Evolutionary conservation across 2,888 invertebrate species (phyloP).

Genomic region (Caprella mutica): DNA sequence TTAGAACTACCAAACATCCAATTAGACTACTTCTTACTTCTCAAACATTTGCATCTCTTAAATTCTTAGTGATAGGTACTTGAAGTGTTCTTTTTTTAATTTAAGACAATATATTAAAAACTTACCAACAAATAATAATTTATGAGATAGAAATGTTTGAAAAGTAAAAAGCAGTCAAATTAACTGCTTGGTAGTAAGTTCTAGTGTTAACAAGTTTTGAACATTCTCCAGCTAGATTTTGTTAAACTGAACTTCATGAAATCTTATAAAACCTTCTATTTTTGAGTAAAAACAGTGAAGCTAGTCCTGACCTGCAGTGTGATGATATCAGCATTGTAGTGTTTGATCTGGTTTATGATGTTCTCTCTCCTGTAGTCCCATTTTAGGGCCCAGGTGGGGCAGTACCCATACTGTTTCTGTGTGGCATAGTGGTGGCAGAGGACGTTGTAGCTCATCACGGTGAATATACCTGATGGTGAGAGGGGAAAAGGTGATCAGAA

Average conservation of each 20-base stretch:
- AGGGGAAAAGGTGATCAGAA: not conserved
- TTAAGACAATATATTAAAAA: too few relatives aligned
- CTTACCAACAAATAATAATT: too few relatives aligned
- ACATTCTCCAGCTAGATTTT: too few relatives aligned
- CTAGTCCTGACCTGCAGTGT: slow-evolving; percentile 53
- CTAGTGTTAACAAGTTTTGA: too few relatives aligned
- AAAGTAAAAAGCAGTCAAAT: too few relatives aligned
- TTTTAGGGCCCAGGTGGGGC: slow-evolving; percentile 95
- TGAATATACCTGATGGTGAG: slow-evolving; percentile 61
- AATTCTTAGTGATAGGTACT: too few relatives aligned
- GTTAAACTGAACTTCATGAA: not conserved
- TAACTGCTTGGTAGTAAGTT: too few relatives aligned
- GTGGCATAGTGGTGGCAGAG: slow-evolving; percentile 98
- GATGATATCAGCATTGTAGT: slow-evolving; percentile 94
- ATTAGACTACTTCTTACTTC: too few relatives aligned
- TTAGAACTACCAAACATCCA: too few relatives aligned
- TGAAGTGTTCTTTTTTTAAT: too few relatives aligned
- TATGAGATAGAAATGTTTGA: too few relatives aligned
- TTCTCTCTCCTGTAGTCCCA: slow-evolving; percentile 98
- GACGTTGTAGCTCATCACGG: slow-evolving; percentile 99
- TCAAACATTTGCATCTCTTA: too few relatives aligned
- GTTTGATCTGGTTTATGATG: slow-evolving; percentile 90
- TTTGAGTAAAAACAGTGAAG: slow-evolving; percentile 9
- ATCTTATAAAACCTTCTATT: not conserved
- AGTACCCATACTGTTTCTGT: slow-evolving; percentile 94